Evolutionary conservation across 2,797 vertebrate species (phyloP), one percentile per base, ranked within the genome.

Genomic region (Pipistrellus pygmaeus): DNA sequence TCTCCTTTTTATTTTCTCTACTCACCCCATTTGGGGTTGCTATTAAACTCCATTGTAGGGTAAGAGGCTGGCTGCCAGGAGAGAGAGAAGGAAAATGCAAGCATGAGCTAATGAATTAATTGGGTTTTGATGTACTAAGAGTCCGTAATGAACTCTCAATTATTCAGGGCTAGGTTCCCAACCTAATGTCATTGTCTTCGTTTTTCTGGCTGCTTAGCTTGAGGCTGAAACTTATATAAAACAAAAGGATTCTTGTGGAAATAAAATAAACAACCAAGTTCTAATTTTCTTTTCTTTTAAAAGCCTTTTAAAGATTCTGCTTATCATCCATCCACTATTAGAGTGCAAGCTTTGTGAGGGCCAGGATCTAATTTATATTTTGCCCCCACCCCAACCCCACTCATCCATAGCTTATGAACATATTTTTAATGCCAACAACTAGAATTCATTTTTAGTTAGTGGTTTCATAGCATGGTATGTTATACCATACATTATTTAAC

Each of bases 21-120:
- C 27, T 81, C 53, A 38, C n/a, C 78, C 85, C 46, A 18, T 78
- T 91, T 77, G 76, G 89, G 89, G 55, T 57, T 77, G 55, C 85
- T 96, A 78, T 85, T 94, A 89, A 93, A 95, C 55, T 27, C 60
- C 87, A 93, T 87, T 44, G 23, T 48, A 88, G 86, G 87, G 93
- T 81, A 87, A 92, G 91, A 94, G 82, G 46, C 93, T 93, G 95
- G 90, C 48, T 76, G 78, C 90, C 18, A 0, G 71, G 32, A 51
- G 27, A 20, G 0, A 5, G 0, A 72, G 76, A 71, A 35, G 44
- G 57, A 41, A 96, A 94, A 95, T 15, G 5, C 38, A 91, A 93
- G 85, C 9, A 5, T 8, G 27, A 94, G 78, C 88, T 97, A 97
- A 96, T 96, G 95, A 97, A 96, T 96, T 96, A 96, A 96, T 97